Evolutionary conservation across 2,888 invertebrate species (phyloP).

Genomic region (Keiferia lycopersicella): DNA sequence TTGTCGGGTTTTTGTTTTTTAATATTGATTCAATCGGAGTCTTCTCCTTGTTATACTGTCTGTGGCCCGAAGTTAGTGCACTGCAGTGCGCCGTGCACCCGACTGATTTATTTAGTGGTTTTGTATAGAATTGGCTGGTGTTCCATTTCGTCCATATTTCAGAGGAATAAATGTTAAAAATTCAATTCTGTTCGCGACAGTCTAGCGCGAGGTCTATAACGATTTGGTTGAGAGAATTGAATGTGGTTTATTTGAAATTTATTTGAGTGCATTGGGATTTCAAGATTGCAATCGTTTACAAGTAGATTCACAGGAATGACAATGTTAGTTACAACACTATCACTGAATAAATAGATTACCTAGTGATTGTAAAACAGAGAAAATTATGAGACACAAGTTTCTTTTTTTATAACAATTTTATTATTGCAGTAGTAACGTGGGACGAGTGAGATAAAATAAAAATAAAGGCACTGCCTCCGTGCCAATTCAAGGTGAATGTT

Average conservation of each 20-base stretch:
- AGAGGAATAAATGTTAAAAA: background rate
- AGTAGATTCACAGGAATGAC: too few species aligned
- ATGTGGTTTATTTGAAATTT: too few species aligned
- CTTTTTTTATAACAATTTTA: too few species aligned
- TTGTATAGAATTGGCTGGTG: background rate
- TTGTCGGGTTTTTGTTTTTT: too few species aligned
- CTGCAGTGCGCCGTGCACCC: background rate
- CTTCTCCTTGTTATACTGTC: background rate
- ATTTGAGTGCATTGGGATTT: background rate
- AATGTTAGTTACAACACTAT: too few species aligned
- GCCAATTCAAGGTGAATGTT: background rate
- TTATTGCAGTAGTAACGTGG: too few species aligned
- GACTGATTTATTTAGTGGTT: conserved; percentile 17
- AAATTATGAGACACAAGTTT: too few species aligned
- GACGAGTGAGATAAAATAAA: too few species aligned
- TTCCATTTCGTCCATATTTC: background rate
- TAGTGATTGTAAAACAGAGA: too few species aligned
- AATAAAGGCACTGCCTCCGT: too few species aligned
- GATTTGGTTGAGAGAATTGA: background rate
- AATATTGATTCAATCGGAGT: background rate
- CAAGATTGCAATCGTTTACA: too few species aligned
- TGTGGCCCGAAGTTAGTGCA: conserved; percentile 1
- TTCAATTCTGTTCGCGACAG: background rate
- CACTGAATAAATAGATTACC: too few species aligned
- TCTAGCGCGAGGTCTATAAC: background rate